Conservation (phyloP, 2,113 vertebrate species). For the Pardalotus punctatus region DNA sequence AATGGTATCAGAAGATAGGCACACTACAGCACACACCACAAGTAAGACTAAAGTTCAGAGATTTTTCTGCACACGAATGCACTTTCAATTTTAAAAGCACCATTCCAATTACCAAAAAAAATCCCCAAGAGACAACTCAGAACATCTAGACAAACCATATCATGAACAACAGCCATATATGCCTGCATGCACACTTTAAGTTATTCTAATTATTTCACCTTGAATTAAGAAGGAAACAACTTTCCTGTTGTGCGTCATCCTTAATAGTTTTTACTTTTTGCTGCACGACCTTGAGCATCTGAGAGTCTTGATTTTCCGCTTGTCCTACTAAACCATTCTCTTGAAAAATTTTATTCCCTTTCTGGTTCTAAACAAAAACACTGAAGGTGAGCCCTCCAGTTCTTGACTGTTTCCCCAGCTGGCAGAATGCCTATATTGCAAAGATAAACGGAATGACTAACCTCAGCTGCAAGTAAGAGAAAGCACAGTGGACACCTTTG, state of each 20-base stretch:
- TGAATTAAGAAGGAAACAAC: background rate
- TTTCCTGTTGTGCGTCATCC: background rate
- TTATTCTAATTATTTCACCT: background rate
- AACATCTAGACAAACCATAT: background rate
- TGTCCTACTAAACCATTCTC: background rate
- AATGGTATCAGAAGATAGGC: background rate
- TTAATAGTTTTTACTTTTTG: background rate
- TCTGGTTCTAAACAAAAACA: slow-evolving; percentile 1
- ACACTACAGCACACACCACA: background rate
- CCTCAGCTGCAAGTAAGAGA: background rate
- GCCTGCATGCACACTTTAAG: background rate
- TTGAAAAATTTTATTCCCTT: background rate
- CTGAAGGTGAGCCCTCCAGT: background rate
- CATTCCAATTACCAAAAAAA: background rate
- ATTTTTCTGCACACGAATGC: background rate
- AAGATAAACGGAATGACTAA: background rate
- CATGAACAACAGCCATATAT: background rate
- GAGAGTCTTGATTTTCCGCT: background rate
- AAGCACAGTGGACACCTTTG: background rate
- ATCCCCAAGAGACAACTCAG: background rate
- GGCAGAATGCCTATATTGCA: background rate
- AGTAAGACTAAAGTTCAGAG: background rate
- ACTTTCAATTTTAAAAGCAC: background rate
- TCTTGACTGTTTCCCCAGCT: background rate
- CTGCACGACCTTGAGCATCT: background rate